Conservation (phyloP, 92 coral and sea anemone genomes). For the Palythoa grandiflora region DNA sequence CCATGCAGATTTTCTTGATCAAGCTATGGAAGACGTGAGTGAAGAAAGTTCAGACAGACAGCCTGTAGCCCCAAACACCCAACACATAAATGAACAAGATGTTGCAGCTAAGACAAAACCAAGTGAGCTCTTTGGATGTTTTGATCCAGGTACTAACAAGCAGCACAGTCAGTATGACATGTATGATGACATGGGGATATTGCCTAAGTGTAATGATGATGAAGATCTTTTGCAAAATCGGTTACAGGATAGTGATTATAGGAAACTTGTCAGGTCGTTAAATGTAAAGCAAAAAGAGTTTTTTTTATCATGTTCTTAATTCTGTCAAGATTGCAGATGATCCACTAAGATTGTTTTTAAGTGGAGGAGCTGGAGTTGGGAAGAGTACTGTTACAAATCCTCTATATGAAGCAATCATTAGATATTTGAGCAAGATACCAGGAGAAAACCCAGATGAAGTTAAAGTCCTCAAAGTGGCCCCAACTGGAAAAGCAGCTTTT, state of each 20-base stretch:
- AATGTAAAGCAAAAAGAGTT: too few species aligned
- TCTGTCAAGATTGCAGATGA: conserved; percentile 39
- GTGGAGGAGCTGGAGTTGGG: conserved; percentile 69
- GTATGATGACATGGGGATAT: too few species aligned
- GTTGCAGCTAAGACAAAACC: conserved; percentile 35
- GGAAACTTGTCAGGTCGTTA: too few species aligned
- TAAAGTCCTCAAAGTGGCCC: background rate
- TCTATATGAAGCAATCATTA: background rate
- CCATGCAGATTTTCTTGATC: background rate
- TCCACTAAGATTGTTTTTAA: conserved; percentile 50
- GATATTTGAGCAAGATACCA: background rate
- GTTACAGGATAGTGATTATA: too few species aligned
- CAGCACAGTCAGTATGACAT: background rate
- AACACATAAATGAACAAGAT: conserved; percentile 53
- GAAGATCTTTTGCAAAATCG: too few species aligned
- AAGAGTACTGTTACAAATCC: conserved; percentile 47
- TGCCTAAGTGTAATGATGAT: too few species aligned
- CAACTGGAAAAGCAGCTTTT: background rate
- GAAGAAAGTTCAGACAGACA: background rate
- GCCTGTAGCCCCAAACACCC: conserved; percentile 37
- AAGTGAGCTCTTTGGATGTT: conserved; percentile 42
- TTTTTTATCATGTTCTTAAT: conserved; percentile 33
- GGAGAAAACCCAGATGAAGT: too few species aligned
- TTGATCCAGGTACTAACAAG: conserved; percentile 53
- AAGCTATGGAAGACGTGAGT: too few species aligned